Conservation (phyloP, 2,113 vertebrate genomes). For the Cathartes aura region DNA sequence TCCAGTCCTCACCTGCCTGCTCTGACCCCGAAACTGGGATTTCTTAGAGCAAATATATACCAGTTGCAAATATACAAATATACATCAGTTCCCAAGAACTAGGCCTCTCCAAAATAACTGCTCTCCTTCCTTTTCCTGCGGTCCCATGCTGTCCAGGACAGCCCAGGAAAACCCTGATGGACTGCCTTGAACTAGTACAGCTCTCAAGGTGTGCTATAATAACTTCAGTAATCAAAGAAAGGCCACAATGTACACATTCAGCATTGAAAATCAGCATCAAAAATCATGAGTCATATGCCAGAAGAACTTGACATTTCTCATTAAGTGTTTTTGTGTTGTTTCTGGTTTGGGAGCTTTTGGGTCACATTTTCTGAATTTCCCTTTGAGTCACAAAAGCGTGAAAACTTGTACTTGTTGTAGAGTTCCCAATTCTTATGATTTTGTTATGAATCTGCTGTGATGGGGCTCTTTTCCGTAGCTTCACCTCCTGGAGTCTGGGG, state of each 20-base stretch:
- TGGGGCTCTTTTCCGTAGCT: background rate
- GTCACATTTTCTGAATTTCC: background rate
- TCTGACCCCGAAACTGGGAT: background rate
- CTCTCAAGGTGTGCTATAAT: background rate
- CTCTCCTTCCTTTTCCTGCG: background rate
- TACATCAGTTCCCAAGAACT: background rate
- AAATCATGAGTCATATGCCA: background rate
- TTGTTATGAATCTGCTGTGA: background rate
- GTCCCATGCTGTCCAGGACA: background rate
- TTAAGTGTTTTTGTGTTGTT: background rate
- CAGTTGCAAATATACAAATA: background rate
- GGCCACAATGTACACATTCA: background rate
- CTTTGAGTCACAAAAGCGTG: fast-evolving
- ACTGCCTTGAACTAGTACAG: background rate
- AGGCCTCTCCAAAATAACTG: background rate
- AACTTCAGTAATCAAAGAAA: background rate
- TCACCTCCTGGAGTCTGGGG: background rate
- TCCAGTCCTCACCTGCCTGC: background rate
- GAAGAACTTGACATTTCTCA: background rate
- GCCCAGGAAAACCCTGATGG: background rate
- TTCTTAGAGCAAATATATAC: background rate
- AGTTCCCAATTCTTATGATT: background rate
- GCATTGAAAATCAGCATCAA: background rate
- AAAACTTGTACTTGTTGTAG: background rate
- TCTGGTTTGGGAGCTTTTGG: background rate